Evolutionary conservation across 2,888 invertebrate genomes (phyloP).

Genomic region (Oegoconia quadripuncta): DNA sequence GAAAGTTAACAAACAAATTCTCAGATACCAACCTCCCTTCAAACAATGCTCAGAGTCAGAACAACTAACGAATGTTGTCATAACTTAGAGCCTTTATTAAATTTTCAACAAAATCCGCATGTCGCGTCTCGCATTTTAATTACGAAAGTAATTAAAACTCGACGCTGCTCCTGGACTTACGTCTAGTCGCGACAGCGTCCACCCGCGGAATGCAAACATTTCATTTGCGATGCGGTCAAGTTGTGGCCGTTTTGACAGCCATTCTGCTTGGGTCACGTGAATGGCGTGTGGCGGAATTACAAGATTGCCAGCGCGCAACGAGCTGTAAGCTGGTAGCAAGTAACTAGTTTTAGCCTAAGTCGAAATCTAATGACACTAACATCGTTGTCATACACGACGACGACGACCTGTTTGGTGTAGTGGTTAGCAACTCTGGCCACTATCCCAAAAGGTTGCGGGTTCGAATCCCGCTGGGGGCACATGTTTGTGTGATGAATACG

Average conservation of each 20-base stretch:
- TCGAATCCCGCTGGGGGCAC: too few species aligned
- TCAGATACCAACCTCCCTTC: neutral
- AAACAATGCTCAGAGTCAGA: neutral
- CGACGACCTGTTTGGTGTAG: too few species aligned
- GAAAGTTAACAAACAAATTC: too few species aligned
- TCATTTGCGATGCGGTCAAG: constrained; percentile 50
- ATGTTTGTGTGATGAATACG: too few species aligned
- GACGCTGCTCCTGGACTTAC: constrained; percentile 14
- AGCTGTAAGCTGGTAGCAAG: too few species aligned
- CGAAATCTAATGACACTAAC: too few species aligned
- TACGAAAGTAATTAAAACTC: constrained; percentile 51
- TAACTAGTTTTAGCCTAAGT: too few species aligned
- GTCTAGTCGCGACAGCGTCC: constrained; percentile 32
- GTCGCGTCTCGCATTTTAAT: constrained; percentile 46
- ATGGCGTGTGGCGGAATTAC: constrained; percentile 6
- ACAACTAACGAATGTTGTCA: constrained; percentile 1
- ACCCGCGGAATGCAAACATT: constrained; percentile 49
- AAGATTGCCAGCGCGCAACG: too few species aligned
- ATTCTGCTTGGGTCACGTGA: constrained; percentile 26
- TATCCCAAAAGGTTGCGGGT: too few species aligned
- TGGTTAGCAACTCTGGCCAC: too few species aligned
- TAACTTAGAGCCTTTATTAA: too few species aligned
- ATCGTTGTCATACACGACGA: too few species aligned
- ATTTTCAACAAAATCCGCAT: constrained; percentile 23
- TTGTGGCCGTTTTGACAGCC: constrained; percentile 36